Conservation (phyloP, 2,113 vertebrate species). For the Aix galericulata region DNA sequence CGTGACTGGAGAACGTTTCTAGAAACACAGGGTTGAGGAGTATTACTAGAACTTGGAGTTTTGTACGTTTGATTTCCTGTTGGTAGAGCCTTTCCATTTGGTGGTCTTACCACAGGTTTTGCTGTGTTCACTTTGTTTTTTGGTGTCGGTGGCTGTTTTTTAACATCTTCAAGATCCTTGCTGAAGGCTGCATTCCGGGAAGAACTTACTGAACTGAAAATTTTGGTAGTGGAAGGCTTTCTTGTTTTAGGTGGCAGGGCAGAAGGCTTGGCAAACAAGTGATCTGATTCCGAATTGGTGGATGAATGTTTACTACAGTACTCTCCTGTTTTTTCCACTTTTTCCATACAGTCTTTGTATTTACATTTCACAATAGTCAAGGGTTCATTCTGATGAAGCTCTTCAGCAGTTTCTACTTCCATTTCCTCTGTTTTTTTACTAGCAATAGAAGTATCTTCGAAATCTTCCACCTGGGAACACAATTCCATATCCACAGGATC, state of each 20-base stretch:
- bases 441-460: background rate
- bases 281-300: constrained; percentile 13
- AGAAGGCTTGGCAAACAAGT: constrained; percentile 80
- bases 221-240: constrained; percentile 79
- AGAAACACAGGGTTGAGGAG: background rate
- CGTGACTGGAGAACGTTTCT: background rate
- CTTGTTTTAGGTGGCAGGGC: constrained; percentile 60
- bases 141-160: background rate
- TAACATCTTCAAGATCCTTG: constrained; percentile 73
- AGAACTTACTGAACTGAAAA: constrained; percentile 75
- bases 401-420: background rate
- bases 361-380: background rate
- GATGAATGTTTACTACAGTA: constrained; percentile 45
- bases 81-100: accelerated
- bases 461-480: constrained; percentile 72
- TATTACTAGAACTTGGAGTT: background rate
- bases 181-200: constrained; percentile 81
- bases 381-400: background rate
- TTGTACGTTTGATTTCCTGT: background rate
- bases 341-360: constrained; percentile 41
- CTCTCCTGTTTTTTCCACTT: background rate
- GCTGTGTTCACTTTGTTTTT: constrained; percentile 60
- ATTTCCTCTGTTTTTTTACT: constrained; percentile 1
- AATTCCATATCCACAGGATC: constrained; percentile 82
- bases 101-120: background rate